Conservation (phyloP, 2,113 vertebrate genomes). For the Reinhardtius hippoglossoides region DNA sequence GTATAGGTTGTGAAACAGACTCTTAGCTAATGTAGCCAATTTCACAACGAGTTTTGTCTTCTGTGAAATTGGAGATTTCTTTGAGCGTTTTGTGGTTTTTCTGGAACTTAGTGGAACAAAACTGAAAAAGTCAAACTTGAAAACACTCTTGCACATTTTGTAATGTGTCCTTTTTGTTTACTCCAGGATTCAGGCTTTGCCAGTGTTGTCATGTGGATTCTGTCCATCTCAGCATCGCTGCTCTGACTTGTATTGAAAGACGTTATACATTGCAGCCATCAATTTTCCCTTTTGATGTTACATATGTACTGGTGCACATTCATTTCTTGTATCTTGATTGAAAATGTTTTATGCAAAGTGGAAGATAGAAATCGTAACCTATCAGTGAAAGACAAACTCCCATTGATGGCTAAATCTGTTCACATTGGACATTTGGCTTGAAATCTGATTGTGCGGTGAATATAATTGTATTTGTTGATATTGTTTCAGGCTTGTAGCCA, state of each 20-base stretch:
- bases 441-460: background rate
- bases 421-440: background rate
- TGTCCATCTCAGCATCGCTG: conserved; percentile 16
- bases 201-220: conserved; percentile 13
- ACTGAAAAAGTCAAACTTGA: background rate
- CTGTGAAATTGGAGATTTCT: background rate
- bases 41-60: background rate
- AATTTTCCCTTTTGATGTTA: no score
- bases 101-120: background rate
- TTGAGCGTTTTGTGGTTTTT: background rate
- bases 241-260: no score
- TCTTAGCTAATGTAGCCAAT: background rate
- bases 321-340: no score
- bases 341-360: no score
- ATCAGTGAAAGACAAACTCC: no score
- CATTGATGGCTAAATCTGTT: no score
- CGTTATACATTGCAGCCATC: no score
- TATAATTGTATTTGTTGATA: background rate
- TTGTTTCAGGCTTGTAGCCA: no score
- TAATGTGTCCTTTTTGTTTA: background rate
- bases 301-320: background rate
- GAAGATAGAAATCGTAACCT: no score
- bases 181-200: background rate
- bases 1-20: background rate
- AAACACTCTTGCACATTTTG: background rate